Base-by-base conservation (phyloP, 1,140 invertebrate species). In the Wasmannia auropunctata region DNA sequence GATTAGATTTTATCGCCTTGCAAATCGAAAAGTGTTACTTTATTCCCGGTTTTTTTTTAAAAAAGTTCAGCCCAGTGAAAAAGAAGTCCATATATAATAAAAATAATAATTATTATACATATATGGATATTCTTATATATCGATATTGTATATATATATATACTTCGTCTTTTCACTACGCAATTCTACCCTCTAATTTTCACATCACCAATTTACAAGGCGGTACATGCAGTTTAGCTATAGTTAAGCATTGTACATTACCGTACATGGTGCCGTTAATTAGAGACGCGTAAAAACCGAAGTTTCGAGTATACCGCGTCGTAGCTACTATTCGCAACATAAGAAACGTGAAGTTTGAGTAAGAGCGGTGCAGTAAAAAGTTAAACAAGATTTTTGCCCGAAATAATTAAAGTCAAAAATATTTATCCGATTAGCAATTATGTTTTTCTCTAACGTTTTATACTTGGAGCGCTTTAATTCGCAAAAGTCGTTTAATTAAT, bases 251-350 rank as follows among this genome's bases (percentile, higher is more conserved):
- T 88, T 67, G 49, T 62, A 70, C 56, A 76, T 43, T 62, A 14
- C 6, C 40, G 51, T 79, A 43, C 54, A 67, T 72, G 54, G 70
- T 86, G 84, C 86, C 79, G 85, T 89, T 90, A 90, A 90, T 90
- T 90, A 85, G 58, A 89, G 86, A 87, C 85, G 60, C 51, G 51
- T 85, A 87, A 89, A 90, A 90, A 90, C 62, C 88, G 60, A 43
- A 77, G 75, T 69, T 70, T 62, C 74, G 63, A 88, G 70, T 77
- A 88, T 75, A 79, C 77, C 34, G 70, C 54, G 46, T 34, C 49
- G n/a, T 58, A 75, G 58, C 49, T 58, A 67, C 63, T 74, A 34
- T 56, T 87, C 74, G 69, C 79, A 88, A 74, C 69, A 43, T 86
- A 81, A 86, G 69, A 74, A 79, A 89, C 76, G 58, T 79, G 83